Base-by-base conservation (phyloP, 2,797 vertebrate species). In the Takifugu ocellatus region DNA sequence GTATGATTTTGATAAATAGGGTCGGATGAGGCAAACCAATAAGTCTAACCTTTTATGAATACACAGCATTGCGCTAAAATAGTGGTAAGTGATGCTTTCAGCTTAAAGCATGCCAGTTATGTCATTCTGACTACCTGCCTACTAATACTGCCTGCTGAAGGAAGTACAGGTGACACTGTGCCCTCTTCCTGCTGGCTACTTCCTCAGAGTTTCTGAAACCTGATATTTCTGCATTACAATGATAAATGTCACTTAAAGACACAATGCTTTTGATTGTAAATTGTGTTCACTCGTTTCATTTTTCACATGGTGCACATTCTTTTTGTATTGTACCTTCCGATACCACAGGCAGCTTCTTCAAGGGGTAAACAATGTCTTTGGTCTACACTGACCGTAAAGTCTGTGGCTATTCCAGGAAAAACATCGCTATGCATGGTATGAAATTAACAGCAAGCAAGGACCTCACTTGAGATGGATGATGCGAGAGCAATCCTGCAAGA, bases 131-230 rank as follows among this genome's bases (percentile, higher is more conserved):
- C 71, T 46, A n/a, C 29, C n/a, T 46, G 62, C 50, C 14, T 52
- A 85, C 74, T 83, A 84, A 85, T 72, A 60, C 27, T 65, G 69
- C 57, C 59, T 75, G 65, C 47, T 49, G 39, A 49, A 33, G 7
- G 29, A 47, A 45, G 57, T 58, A 47, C 43, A 29, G 53, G 53
- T 25, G 46, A 74, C 54, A 45, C 55, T 66, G 58, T 72, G 24
- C 51, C 66, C 52, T 65, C 60, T 47, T 72, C 47, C 55, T 44
- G 36, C 63, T 75, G 64, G 46, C 75, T 73, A 61, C 48, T 54
- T 36, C 27, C 61, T 33, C 33, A 44, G 50, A 51, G 47, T 27
- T 42, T 65, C 26, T 76, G 44, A 72, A 62, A 47, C n/a, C 50
- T 57, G 5, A 79, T 74, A 66, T 54, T 33, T 70, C 25, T 57